phyloP scores from a whole-genome alignment of 2,113 vertebrate species.

The Bettongia penicillata region DNA sequence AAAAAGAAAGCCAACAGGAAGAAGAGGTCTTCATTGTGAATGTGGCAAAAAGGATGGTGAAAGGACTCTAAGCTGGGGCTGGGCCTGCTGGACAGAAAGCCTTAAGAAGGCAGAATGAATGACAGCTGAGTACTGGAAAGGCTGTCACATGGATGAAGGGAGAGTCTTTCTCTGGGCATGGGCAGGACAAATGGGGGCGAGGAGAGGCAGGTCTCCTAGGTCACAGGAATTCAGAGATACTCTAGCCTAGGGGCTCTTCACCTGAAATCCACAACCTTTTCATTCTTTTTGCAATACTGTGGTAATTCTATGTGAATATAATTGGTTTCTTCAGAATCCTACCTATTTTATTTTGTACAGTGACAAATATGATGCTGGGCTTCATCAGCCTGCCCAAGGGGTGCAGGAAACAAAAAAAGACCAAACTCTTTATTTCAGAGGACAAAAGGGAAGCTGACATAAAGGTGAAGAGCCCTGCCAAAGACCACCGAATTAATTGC shows the following conservation, averaged over 20 bases:
- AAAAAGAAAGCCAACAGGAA: background rate
- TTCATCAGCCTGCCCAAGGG: background rate
- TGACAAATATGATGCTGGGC: background rate
- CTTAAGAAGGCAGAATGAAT: background rate
- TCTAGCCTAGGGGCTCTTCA: background rate
- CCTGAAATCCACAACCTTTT: background rate
- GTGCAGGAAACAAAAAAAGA: background rate
- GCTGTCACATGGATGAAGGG: background rate
- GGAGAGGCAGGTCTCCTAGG: background rate
- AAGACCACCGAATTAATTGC: background rate
- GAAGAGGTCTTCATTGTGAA: background rate
- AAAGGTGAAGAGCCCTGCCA: background rate
- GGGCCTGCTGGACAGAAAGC: background rate
- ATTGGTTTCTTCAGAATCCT: background rate
- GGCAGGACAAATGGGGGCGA: background rate
- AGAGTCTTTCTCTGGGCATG: background rate
- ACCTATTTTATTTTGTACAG: no score
- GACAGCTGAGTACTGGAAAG: background rate
- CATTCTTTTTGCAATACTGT: background rate
- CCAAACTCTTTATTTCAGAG: background rate
- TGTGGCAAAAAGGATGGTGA: no score
- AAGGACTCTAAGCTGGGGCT: background rate
- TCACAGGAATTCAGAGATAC: background rate
- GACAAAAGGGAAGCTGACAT: background rate
- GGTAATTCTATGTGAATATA: background rate